Conservation (phyloP, 2,797 vertebrate genomes). For the Neoniphon sammara region DNA sequence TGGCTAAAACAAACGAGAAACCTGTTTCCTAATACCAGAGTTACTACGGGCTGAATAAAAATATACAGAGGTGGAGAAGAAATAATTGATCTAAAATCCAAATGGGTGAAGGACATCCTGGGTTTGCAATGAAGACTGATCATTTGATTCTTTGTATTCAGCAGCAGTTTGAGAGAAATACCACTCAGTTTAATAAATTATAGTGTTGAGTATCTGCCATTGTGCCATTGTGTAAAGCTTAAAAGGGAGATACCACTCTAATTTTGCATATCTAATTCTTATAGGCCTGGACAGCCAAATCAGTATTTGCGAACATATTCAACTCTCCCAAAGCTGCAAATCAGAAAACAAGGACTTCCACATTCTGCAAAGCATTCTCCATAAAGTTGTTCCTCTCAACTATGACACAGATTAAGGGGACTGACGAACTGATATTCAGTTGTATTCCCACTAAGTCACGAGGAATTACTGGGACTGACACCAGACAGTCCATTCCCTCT, state of each 20-base stretch:
- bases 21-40: background rate
- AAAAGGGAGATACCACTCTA: background rate
- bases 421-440: background rate
- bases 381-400: background rate
- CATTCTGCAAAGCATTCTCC: background rate
- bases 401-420: background rate
- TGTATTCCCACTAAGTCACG: slow-evolving; percentile 28
- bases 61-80: background rate
- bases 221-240: too few species aligned
- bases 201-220: too few species aligned
- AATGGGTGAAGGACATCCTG: background rate
- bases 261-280: background rate
- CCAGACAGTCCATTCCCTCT: slow-evolving; percentile 41
- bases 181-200: too few species aligned
- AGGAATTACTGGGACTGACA: slow-evolving; percentile 56
- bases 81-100: background rate
- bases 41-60: background rate
- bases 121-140: background rate
- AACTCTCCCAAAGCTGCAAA: background rate
- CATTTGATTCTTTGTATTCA: background rate
- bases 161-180: background rate
- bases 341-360: background rate
- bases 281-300: too few species aligned
- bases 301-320: background rate
- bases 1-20: slow-evolving; percentile 9